A percentile compares a stretch with the other conserved stretches of the same genome.
These are phyloP conservation scores for Thinocorus orbignyianus DNA, from an alignment of 2,113 vertebrate genomes.

Conservation along the genomic window DNA sequence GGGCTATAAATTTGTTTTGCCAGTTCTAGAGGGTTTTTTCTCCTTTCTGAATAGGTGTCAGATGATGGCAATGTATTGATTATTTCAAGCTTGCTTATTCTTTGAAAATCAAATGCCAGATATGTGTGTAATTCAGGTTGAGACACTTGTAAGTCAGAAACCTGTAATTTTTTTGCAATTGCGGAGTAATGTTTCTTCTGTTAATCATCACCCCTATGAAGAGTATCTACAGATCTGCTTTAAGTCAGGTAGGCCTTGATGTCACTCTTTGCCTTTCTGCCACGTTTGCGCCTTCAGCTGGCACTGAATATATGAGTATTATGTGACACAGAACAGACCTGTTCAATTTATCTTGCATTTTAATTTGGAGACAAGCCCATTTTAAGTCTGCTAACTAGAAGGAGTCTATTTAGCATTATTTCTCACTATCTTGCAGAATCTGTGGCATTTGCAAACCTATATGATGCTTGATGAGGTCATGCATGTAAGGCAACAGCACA, in stretches of 20 bases:
- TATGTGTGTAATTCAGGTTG: background rate
- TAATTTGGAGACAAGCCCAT: accelerated
- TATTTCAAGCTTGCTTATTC: background rate
- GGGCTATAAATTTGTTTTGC: background rate
- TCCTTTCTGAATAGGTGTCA: background rate
- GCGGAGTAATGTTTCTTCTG: background rate
- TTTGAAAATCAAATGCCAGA: background rate
- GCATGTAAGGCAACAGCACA: background rate
- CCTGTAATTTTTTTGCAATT: background rate
- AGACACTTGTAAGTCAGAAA: background rate
- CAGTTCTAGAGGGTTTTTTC: background rate
- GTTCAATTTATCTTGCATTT: background rate
- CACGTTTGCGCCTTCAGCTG: background rate
- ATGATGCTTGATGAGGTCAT: background rate
- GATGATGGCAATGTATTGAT: background rate
- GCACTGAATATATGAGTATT: no score
- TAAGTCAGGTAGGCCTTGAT: background rate
- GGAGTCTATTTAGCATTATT: background rate
- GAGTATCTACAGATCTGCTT: background rate
- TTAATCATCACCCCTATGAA: background rate
- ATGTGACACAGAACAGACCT: accelerated
- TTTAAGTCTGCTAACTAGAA: background rate
- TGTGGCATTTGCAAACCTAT: background rate
- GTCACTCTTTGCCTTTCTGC: background rate
- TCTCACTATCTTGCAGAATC: background rate